phyloP scores from a whole-genome alignment of 2,797 vertebrate species.

The Xiphorhynchus erythropygius region DNA sequence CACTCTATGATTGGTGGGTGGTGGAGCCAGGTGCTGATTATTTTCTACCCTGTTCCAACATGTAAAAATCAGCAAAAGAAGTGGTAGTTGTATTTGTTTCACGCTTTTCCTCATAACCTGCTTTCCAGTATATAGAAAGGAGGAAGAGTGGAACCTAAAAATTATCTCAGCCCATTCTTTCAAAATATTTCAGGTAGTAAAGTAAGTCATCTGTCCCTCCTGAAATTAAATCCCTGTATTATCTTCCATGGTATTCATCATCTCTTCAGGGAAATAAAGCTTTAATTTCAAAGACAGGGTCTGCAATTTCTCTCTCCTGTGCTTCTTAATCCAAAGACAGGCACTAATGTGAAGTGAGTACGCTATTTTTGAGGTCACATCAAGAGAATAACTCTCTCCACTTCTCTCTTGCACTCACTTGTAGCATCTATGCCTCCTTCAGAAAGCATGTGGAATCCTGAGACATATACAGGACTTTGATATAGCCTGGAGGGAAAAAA shows the following conservation, averaged over 20 bases:
- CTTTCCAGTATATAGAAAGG: neutral
- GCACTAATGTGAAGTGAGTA: neutral
- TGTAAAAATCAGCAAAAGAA: slow-evolving; percentile 18
- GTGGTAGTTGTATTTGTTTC: slow-evolving; percentile 4
- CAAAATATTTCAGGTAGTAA: neutral
- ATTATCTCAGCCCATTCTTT: neutral
- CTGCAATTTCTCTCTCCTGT: neutral
- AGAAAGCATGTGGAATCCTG: neutral
- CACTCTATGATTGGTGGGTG: slow-evolving; percentile 28
- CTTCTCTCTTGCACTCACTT: neutral
- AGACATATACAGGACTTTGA: neutral
- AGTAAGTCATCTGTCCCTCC: neutral
- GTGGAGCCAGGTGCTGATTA: slow-evolving; percentile 49
- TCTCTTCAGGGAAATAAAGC: neutral
- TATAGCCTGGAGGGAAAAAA: neutral
- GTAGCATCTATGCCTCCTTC: neutral
- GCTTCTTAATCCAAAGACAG: neutral
- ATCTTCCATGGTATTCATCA: neutral
- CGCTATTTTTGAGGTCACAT: neutral
- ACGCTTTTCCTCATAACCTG: neutral
- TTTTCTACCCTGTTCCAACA: slow-evolving; percentile 43
- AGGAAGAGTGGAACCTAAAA: neutral
- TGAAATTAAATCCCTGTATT: neutral
- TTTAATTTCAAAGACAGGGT: neutral
- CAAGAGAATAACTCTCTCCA: neutral